phyloP scores from a whole-genome alignment of 2,797 vertebrate species.

The Atherinosoma microstoma region DNA sequence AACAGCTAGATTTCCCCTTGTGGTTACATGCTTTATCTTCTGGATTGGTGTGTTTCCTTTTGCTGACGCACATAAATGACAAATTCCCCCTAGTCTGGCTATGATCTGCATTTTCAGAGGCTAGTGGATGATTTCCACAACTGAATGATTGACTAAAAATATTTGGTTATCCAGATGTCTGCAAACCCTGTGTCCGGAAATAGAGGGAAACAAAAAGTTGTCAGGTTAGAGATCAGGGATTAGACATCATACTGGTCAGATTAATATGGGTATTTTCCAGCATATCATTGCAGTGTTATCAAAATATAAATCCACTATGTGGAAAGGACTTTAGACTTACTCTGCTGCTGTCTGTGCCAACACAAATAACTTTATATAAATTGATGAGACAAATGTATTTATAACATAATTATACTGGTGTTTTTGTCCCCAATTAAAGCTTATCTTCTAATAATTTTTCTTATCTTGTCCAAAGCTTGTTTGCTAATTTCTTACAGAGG shows the following conservation, averaged over 20 bases:
- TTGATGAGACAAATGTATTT: constrained; percentile 18
- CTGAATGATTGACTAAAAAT: constrained; percentile 3
- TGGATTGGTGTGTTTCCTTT: constrained; percentile 10
- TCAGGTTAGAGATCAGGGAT: constrained; percentile 6
- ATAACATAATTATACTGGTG: constrained; percentile 12
- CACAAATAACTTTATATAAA: constrained; percentile 33
- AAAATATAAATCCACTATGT: neutral
- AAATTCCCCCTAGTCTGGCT: constrained; percentile 10
- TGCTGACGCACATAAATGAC: constrained; percentile 9
- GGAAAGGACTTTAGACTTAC: neutral
- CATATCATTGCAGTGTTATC: neutral
- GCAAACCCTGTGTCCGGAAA: constrained; percentile 1
- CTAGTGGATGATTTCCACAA: constrained; percentile 14
- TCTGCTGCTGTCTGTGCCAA: constrained; percentile 15
- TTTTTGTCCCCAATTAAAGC: constrained; percentile 26
- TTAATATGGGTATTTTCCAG: neutral
- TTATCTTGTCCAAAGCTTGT: neutral
- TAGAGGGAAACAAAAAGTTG: neutral
- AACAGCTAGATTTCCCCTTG: constrained; percentile 38
- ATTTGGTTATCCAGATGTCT: constrained; percentile 19
- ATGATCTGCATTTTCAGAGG: constrained; percentile 4
- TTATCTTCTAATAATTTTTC: neutral
- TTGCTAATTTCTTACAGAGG: constrained; percentile 11
- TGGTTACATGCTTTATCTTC: constrained; percentile 23
- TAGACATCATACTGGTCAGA: neutral